These are phyloP conservation scores for Nymphalis urticae DNA, from an alignment of 2,888 invertebrate genomes.

Conservation along the genomic window DNA sequence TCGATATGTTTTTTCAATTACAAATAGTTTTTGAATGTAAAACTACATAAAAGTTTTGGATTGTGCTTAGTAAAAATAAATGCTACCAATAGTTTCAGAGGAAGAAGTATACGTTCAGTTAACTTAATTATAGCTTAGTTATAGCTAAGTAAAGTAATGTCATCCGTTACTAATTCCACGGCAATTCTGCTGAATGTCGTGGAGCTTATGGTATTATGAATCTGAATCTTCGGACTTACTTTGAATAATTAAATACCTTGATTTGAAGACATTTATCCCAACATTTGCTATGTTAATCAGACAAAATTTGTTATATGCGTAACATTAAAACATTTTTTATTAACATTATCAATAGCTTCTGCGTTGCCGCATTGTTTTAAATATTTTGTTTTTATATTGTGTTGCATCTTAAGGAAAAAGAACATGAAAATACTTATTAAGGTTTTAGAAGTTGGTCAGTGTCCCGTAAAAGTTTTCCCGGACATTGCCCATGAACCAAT, in stretches of 20 bases:
- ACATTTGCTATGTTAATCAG: background rate
- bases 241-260: conserved; percentile 4
- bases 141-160: background rate
- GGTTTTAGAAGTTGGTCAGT: conserved; percentile 58
- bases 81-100: too few species aligned
- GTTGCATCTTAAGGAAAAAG: background rate
- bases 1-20: too few species aligned
- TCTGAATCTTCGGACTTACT: conserved; percentile 5
- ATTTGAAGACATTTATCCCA: conserved; percentile 4
- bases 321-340: too few species aligned
- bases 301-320: background rate
- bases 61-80: too few species aligned
- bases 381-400: too few species aligned
- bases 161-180: conserved; percentile 1
- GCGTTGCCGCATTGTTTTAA: too few species aligned
- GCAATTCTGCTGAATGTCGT: conserved; percentile 2
- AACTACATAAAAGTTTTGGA: too few species aligned
- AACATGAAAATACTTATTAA: background rate
- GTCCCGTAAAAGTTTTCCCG: conserved; percentile 77
- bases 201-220: conserved; percentile 18
- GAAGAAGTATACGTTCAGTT: too few species aligned
- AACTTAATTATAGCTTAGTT: background rate
- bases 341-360: too few species aligned
- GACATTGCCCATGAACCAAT: conserved; percentile 64
- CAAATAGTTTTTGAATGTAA: too few species aligned